Evolutionary conservation across 2,888 invertebrate genomes (phyloP).

Genomic region (Hyposoter dolosus): DNA sequence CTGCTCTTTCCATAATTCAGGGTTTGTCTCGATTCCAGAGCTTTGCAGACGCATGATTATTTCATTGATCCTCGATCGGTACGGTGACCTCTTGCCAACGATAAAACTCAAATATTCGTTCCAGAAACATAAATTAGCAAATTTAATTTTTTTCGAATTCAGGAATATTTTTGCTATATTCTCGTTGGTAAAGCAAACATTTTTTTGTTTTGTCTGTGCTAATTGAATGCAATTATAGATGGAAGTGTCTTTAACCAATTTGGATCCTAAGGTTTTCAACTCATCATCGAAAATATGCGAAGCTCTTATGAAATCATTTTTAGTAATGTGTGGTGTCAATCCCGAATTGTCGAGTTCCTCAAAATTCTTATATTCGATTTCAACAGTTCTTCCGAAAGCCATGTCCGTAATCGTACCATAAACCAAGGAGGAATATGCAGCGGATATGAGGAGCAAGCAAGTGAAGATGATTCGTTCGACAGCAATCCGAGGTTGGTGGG

Average conservation of each 20-base stretch:
- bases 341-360: slow-evolving; percentile 65
- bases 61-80: slow-evolving; percentile 39
- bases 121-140: slow-evolving; percentile 56
- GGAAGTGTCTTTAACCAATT: neutral
- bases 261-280: slow-evolving; percentile 35
- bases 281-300: neutral
- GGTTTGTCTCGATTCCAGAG: slow-evolving; percentile 34
- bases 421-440: slow-evolving; percentile 36
- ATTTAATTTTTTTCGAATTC: neutral
- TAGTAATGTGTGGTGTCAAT: slow-evolving; percentile 51
- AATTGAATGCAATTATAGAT: neutral
- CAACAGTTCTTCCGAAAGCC: slow-evolving; percentile 12
- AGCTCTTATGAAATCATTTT: slow-evolving; percentile 36
- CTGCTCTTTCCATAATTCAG: too few relatives aligned
- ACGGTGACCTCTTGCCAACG: slow-evolving; percentile 61
- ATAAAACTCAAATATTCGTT: slow-evolving; percentile 30
- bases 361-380: slow-evolving; percentile 45
- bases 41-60: slow-evolving; percentile 25
- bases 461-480: slow-evolving; percentile 62
- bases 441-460: slow-evolving; percentile 56
- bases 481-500: slow-evolving; percentile 1
- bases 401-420: slow-evolving; percentile 64
- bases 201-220: slow-evolving; percentile 34
- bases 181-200: slow-evolving; percentile 34
- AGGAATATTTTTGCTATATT: too few relatives aligned